A percentile compares a stretch with the other conserved stretches of the same genome.
Conservation (phyloP, 1,140 invertebrate species). For the Trichonephila clavata region DNA sequence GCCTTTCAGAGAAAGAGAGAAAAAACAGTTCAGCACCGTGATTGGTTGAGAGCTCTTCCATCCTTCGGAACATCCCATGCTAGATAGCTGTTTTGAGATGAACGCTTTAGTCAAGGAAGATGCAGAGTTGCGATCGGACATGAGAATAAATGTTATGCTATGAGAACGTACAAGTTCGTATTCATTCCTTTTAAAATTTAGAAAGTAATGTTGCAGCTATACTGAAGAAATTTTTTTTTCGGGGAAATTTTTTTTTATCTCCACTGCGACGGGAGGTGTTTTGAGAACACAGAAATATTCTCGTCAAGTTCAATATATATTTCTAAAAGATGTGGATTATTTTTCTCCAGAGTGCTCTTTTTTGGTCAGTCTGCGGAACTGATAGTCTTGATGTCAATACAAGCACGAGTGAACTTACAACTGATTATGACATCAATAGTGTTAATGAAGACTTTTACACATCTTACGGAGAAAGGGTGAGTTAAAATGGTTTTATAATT, state of each 20-base stretch:
- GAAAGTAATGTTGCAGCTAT: neutral
- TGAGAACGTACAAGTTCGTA: neutral
- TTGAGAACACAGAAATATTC: neutral
- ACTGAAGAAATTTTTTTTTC: neutral
- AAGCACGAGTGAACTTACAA: conserved; percentile 3
- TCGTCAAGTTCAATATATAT: neutral
- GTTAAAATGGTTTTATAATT: neutral
- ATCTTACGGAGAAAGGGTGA: conserved; percentile 39
- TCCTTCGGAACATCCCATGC: neutral
- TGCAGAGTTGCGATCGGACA: conserved; percentile 5
- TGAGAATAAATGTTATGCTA: neutral
- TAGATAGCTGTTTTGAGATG: neutral
- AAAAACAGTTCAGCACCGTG: neutral
- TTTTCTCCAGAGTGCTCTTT: conserved; percentile 21
- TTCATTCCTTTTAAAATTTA: neutral
- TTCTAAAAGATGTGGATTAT: conserved; percentile 55
- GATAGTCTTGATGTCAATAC: neutral
- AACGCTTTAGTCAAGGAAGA: neutral
- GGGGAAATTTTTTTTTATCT: neutral
- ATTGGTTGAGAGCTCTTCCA: neutral
- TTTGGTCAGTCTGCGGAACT: conserved; percentile 18
- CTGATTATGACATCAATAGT: conserved; percentile 59
- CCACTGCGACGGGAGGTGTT: neutral
- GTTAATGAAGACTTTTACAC: conserved; percentile 53
- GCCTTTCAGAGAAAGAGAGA: neutral